Base-by-base conservation (phyloP, 2,888 invertebrate species). In the Xiphydria camelus region DNA sequence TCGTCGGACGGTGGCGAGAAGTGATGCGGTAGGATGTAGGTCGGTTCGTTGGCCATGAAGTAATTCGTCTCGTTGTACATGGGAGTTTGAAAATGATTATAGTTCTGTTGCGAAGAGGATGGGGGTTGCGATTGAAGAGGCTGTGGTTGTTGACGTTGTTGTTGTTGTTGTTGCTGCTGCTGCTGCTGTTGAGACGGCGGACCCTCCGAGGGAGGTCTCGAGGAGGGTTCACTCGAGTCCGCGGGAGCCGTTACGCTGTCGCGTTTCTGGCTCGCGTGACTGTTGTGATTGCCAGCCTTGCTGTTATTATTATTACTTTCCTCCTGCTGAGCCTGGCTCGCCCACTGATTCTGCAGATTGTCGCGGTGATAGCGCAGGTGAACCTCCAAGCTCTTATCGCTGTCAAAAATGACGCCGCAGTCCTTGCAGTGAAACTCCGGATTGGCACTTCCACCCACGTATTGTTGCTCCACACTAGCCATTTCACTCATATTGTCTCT, bases 361-460 rank as follows among this genome's bases (percentile, higher is more conserved):
- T 89, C 88, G 73, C 88, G 87, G 66, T 89, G 88, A 75, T 89
- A 90, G 68, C 86, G 85, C 63, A 88, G 78, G 77, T 90, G 90
- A 54, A 89, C 89, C 65, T 89, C 86, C 57, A 90, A 80, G 48
- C 88, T 89, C 65, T 86, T 86, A 47, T 83, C 82, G 61, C 87
- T 87, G 72, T 90, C 88, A 70, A 90, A 83, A 66, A 82, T 83
- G 57, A 88, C 77, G 64, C 85, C 85, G 78, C 89, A 90, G 75
- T 88, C 84, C 76, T 86, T 85, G 78, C 89, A 90, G 70, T 83
- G 84, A 73, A 83, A 83, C 62, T 83, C 82, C 68, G 80, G 80
- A 55, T 71, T 76, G 23, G 66, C 59, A 36, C 59, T 57, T 10
- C 57, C 57, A 22, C 59, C 61, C 15, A 59, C 61, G 57, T 68